Conservation (phyloP, 2,113 vertebrate species). For the Xenopus borealis region DNA sequence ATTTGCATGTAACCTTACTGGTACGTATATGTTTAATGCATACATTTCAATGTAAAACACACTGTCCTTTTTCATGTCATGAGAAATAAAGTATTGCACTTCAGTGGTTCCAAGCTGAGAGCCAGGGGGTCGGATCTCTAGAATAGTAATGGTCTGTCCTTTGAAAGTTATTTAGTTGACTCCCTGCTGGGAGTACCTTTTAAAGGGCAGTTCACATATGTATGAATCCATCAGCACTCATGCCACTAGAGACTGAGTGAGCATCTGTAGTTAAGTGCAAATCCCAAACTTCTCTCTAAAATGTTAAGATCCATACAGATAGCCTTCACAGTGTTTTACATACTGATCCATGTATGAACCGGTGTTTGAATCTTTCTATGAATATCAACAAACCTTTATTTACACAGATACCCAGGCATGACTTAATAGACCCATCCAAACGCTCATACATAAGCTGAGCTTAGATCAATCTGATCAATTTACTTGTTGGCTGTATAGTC, state of each 20-base stretch:
- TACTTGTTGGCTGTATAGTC: no score
- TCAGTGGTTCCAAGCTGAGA: background rate
- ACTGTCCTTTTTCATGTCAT: constrained; percentile 9
- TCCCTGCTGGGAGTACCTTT: constrained; percentile 5
- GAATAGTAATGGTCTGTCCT: constrained; percentile 12
- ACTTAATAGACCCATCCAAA: no score
- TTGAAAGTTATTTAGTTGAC: constrained; percentile 6
- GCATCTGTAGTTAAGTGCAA: constrained; percentile 15
- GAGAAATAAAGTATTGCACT: constrained; percentile 16
- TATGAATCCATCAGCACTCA: constrained; percentile 19
- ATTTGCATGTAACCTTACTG: constrained; percentile 12
- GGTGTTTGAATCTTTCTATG: no score
- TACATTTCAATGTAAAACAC: constrained; percentile 8
- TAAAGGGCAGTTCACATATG: background rate
- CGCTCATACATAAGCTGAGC: no score
- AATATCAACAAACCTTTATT: no score
- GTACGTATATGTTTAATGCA: constrained; percentile 4
- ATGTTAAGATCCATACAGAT: constrained; percentile 16
- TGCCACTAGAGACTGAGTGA: constrained; percentile 1
- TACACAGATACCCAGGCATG: no score
- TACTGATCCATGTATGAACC: no score
- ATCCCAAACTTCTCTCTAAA: constrained; percentile 5
- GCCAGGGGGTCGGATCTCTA: background rate
- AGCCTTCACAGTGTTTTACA: no score
- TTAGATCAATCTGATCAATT: no score